Base-by-base conservation (phyloP, 2,797 vertebrate genomes). In the Chrysocyon brachyurus region DNA sequence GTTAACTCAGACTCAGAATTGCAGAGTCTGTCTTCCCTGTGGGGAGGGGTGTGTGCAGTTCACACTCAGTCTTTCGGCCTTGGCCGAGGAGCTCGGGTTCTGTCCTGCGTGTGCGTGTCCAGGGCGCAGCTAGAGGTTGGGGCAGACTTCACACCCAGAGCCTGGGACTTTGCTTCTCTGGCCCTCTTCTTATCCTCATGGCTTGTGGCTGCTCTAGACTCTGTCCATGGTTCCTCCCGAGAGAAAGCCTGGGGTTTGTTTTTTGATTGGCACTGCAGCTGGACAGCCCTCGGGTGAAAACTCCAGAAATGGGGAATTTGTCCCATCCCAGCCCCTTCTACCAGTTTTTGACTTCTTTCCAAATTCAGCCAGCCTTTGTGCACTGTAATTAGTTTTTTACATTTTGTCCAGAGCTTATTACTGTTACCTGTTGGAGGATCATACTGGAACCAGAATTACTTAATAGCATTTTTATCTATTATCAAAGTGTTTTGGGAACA, bases 391-490 rank as follows among this genome's bases (percentile, higher is more conserved):
- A 49, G 63, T 56, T 84, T 40, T 82, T 91, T 56, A 2, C 61
- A 28, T 90, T 94, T 92, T 92, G 57, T 90, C 26, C 4, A 77
- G 33, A 33, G 54, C 57, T 59, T 89, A 70, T 79, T 56, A 26
- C 52, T 84, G 16, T n/a, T 91, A 56, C 22, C 36, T 70, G 8
- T 84, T 26, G 63, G 52, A 89, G 54, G n/a, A 68, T 70, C 22
- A 72, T 75, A 64, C 40, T 81, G 70, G 87, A 87, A 93, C 68
- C 94, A 92, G 87, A 94, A 87, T 90, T 87, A n/a, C 21, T 36
- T 79, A 33, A 12, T 75, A 59, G n/a, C n/a, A 49, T 88, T 91
- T 92, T 90, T 87, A 90, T 82, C 87, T 17, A 24, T 85, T 87
- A 40, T 28, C n/a, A 11, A 73, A 93, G 26, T 68, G 87, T 95